Base-by-base conservation (phyloP, 2,797 vertebrate genomes). In the Glyptemys insculpta region DNA sequence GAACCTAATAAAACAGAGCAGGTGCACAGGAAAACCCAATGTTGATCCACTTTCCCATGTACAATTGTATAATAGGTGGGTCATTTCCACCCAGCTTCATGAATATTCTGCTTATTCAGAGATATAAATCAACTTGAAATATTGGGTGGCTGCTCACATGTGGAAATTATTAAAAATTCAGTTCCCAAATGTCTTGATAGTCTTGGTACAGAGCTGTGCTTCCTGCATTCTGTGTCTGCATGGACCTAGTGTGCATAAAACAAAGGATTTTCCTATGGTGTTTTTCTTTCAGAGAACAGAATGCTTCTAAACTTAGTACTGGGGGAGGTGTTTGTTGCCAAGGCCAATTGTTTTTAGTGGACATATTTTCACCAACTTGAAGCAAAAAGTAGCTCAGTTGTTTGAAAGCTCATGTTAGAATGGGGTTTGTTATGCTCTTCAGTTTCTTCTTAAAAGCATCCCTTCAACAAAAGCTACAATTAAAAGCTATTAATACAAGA, bases 51-150 rank as follows among this genome's bases (percentile, higher is more conserved):
- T 23, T 83, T 81, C 49, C 62, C 0, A 3, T 52, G 52, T 8
- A 1, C n/a, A 11, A 5, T 9, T n/a, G 27, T 87, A 25, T 31
- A 78, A 68, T 12, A 47, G 52, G 8, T 91, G n/a, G 5, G 31
- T 83, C 62, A 0, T 59, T 93, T 56, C 52, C 0, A 53, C 31
- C 21, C 12, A 53, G 23, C 59, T 34, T 3, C 2, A 3, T 76
- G 4, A 0, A 0, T 65, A 8, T 12, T 57, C 62, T 91, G 1
- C 21, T 81, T n/a, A 50, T 4, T 81, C 89, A 15, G 78, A 0
- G 85, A 14, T 29, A 1, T 37, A 65, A 88, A n/a, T 91, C 44
- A 62, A 0, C 5, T 2, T 53, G 25, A 87, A 37, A 12, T 21
- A n/a, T 68, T 86, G 8, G 8, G 25, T 53, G 91, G 50, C 41